Evolutionary conservation across 2,113 vertebrate species (phyloP).

Genomic region (Lontra canadensis): DNA sequence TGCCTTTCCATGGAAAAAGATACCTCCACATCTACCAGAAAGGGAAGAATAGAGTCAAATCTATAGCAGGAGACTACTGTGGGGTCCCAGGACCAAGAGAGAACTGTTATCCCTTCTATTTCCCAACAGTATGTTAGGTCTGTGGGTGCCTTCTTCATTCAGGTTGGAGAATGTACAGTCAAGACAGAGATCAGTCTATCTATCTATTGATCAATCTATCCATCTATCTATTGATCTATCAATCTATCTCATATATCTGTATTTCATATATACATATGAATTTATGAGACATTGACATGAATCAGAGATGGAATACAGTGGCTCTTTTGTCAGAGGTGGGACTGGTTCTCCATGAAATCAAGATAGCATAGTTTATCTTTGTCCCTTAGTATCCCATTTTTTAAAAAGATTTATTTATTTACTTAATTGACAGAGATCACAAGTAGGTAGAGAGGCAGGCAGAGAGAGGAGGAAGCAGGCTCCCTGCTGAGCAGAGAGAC

Average conservation of each 20-base stretch:
- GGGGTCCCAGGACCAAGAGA: not conserved
- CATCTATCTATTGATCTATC: too few species aligned
- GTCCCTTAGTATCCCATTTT: not conserved
- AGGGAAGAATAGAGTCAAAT: not conserved
- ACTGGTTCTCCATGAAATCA: not conserved
- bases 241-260: too few species aligned
- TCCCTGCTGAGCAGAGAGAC: too few species aligned
- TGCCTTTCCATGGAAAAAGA: not conserved
- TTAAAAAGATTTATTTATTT: too few species aligned
- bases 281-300: not conserved
- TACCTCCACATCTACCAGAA: not conserved
- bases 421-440: too few species aligned
- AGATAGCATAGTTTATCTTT: not conserved
- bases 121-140: not conserved
- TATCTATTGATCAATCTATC: not conserved
- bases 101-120: too few species aligned
- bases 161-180: too few species aligned
- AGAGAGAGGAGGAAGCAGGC: too few species aligned
- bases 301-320: not conserved
- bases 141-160: not conserved
- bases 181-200: not conserved
- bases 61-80: fast-evolving
- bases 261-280: not conserved
- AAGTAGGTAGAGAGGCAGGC: too few species aligned
- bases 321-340: not conserved